Conservation (phyloP, 92 coral and sea anemone species). For the Paramuricea clavata region DNA sequence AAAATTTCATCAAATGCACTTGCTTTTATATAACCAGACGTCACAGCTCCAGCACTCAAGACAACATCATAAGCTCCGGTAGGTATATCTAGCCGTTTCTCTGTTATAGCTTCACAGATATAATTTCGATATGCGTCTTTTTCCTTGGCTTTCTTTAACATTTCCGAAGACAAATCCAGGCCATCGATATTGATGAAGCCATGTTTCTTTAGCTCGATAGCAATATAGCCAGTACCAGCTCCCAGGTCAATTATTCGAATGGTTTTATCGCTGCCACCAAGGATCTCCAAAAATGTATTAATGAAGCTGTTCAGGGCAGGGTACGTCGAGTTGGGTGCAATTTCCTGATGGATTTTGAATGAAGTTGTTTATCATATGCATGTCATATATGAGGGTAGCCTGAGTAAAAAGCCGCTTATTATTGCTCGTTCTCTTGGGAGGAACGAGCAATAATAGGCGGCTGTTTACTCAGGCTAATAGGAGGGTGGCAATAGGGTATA, state of each 20-base stretch:
- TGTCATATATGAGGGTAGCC: too few relatives aligned
- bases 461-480: too few relatives aligned
- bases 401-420: too few relatives aligned
- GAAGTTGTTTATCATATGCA: neutral
- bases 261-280: conserved; percentile 2
- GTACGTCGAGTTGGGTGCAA: neutral
- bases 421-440: too few relatives aligned
- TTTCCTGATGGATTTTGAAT: neutral
- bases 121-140: conserved; percentile 27
- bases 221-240: conserved; percentile 51
- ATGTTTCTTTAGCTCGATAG: conserved; percentile 33
- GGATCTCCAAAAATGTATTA: conserved; percentile 10
- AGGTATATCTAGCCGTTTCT: conserved; percentile 19
- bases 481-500: too few relatives aligned
- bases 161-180: conserved; percentile 41
- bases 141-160: conserved; percentile 40
- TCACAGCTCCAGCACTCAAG: conserved; percentile 11
- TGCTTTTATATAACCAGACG: conserved; percentile 33
- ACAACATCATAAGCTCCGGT: conserved; percentile 30
- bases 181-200: conserved; percentile 46
- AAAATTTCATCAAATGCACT: conserved; percentile 39
- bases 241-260: conserved; percentile 43
- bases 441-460: too few relatives aligned
- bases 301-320: neutral
- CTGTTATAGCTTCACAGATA: conserved; percentile 29